Evolutionary conservation across 1,140 invertebrate genomes (phyloP).

Genomic region (Parapsyche elsis): DNA sequence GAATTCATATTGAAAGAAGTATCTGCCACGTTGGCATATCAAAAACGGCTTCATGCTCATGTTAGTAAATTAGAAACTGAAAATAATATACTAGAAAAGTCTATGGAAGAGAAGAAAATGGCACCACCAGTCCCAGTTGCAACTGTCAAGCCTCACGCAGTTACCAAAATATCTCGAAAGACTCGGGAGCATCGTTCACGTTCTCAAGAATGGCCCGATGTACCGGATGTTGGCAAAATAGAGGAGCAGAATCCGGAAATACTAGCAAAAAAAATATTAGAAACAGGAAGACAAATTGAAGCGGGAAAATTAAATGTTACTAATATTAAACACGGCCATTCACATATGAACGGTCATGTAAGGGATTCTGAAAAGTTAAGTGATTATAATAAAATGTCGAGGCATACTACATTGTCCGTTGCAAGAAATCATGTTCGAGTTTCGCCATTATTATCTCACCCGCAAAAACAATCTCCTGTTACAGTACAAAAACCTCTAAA

Average conservation of each 20-base stretch:
- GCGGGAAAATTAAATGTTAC: slow-evolving; percentile 73
- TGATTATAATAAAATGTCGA: slow-evolving; percentile 58
- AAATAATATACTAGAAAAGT: slow-evolving; percentile 77
- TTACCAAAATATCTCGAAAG: slow-evolving; percentile 70
- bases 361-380: slow-evolving; percentile 61
- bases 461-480: slow-evolving; percentile 61
- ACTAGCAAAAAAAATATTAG: slow-evolving; percentile 87
- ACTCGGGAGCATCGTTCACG: slow-evolving; percentile 78
- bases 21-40: slow-evolving; percentile 80
- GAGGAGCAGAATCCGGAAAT: slow-evolving; percentile 92
- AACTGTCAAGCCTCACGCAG: slow-evolving; percentile 64
- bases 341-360: slow-evolving; percentile 63
- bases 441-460: slow-evolving; percentile 55
- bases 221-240: slow-evolving; percentile 89
- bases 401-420: slow-evolving; percentile 17
- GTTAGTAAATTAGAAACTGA: slow-evolving; percentile 81
- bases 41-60: slow-evolving; percentile 84
- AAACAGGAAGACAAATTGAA: slow-evolving; percentile 88
- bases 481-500: slow-evolving; percentile 65
- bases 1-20: slow-evolving; percentile 89
- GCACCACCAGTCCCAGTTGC: slow-evolving; percentile 66
- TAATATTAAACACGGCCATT: slow-evolving; percentile 59
- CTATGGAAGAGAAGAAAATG: slow-evolving; percentile 73
- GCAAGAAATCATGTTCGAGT: slow-evolving; percentile 59
- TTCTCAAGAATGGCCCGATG: slow-evolving; percentile 90